phyloP scores from a whole-genome alignment of 2,888 invertebrate genomes.

The Tachystola acroxantha region DNA sequence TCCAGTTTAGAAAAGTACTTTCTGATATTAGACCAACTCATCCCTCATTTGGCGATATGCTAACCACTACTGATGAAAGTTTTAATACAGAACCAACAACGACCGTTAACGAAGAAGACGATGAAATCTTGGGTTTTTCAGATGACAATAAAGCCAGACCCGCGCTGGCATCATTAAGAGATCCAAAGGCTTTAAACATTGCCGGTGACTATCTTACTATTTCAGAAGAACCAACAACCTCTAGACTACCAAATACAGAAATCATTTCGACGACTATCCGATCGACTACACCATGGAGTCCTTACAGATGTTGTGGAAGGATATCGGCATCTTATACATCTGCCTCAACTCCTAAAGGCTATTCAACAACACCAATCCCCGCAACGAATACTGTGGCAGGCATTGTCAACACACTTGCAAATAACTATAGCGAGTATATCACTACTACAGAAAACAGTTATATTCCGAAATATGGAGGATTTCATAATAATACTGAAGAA shows the following conservation, averaged over 20 bases:
- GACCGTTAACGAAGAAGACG: constrained; percentile 82
- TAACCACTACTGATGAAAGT: constrained; percentile 51
- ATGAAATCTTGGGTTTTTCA: constrained; percentile 87
- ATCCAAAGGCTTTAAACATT: constrained; percentile 62
- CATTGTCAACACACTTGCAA: constrained; percentile 39
- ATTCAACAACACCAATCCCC: constrained; percentile 54
- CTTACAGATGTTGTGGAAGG: constrained; percentile 61
- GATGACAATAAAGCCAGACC: constrained; percentile 73
- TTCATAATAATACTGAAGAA: constrained; percentile 61
- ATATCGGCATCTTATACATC: constrained; percentile 69
- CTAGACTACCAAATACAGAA: constrained; percentile 32
- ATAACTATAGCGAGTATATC: constrained; percentile 31
- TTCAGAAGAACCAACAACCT: constrained; percentile 38
- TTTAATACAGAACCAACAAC: constrained; percentile 77
- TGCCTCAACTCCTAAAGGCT: constrained; percentile 38
- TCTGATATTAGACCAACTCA: constrained; percentile 89
- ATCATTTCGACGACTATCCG: constrained; percentile 31
- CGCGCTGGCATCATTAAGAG: constrained; percentile 41
- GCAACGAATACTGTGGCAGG: constrained; percentile 64
- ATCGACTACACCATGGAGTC: constrained; percentile 46
- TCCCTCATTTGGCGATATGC: constrained; percentile 76
- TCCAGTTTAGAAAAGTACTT: constrained; percentile 86
- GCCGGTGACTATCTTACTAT: constrained; percentile 36
- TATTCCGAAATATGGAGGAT: constrained; percentile 52
- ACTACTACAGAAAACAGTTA: constrained; percentile 50